Percentiles rank a stretch among this genome's conserved stretches.
These are phyloP conservation scores for Molorchus minor DNA, from an alignment of 2,888 invertebrate species.

Conservation along the genomic window DNA sequence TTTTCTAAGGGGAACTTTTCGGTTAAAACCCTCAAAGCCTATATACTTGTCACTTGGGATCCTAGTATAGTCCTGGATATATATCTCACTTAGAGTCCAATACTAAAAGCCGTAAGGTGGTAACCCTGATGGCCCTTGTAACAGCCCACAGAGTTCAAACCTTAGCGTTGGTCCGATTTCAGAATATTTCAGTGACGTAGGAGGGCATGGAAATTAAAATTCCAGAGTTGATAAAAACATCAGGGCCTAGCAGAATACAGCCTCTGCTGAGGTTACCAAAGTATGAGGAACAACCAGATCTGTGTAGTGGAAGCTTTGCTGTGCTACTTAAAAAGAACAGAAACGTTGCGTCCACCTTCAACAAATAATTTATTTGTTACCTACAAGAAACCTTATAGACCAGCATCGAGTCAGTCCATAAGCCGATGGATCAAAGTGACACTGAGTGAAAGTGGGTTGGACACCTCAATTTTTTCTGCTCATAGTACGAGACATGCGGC, in stretches of 20 bases:
- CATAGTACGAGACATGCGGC: constrained; percentile 11
- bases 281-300: constrained; percentile 7
- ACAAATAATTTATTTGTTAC: constrained; percentile 10
- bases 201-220: constrained; percentile 3
- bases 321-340: constrained; percentile 6
- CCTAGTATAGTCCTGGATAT: neutral
- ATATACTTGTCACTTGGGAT: constrained; percentile 10
- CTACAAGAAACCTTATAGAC: constrained; percentile 2
- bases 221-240: neutral
- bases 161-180: neutral
- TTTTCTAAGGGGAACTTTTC: neutral
- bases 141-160: constrained; percentile 12
- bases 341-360: neutral
- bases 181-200: neutral
- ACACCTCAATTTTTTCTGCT: constrained; percentile 10
- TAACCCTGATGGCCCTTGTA: constrained; percentile 2
- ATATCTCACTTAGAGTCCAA: neutral
- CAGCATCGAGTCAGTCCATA: constrained; percentile 12
- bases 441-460: neutral
- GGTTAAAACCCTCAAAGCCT: neutral
- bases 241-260: constrained; percentile 4
- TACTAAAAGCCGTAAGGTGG: neutral
- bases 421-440: constrained; percentile 15
- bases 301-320: constrained; percentile 5
- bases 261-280: constrained; percentile 10